Percentiles rank a stretch among this genome's conserved stretches.
phyloP scores from a whole-genome alignment of 2,888 invertebrate genomes.

The Helobdella robusta region DNA sequence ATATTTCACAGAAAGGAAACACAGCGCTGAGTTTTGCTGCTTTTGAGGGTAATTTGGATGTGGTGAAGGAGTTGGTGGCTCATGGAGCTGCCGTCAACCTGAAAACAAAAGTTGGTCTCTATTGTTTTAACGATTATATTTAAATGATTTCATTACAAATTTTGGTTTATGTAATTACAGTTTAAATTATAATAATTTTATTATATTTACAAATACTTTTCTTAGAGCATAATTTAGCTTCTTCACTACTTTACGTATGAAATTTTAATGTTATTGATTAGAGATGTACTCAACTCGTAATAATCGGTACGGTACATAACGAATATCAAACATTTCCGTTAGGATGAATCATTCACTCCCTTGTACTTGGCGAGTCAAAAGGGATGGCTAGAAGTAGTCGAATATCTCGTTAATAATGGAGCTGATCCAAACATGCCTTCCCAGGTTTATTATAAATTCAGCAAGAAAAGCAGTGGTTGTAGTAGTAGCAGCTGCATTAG shows the following conservation, averaged over 20 bases:
- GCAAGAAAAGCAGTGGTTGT: no score
- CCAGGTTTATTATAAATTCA: no score
- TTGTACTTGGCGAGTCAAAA: slow-evolving; percentile 9
- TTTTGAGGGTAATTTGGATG: neutral
- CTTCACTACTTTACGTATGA: no score
- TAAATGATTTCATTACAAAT: no score
- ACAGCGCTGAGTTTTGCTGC: slow-evolving; percentile 6
- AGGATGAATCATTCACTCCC: slow-evolving; percentile 13
- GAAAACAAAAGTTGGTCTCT: neutral
- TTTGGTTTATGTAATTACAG: no score
- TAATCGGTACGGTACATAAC: no score
- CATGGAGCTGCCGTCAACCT: slow-evolving; percentile 11
- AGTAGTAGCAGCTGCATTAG: no score
- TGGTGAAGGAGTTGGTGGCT: neutral
- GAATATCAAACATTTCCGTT: neutral
- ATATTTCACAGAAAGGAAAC: slow-evolving; percentile 12
- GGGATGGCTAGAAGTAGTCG: slow-evolving; percentile 10
- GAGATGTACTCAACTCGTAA: no score
- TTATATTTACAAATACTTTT: no score
- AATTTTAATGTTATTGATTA: no score
- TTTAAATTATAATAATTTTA: no score
- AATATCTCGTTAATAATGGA: neutral
- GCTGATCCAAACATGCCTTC: neutral
- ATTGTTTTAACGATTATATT: neutral
- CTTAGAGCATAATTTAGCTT: no score